Conservation (phyloP, 2,888 invertebrate genomes). For the Athalia cordata region DNA sequence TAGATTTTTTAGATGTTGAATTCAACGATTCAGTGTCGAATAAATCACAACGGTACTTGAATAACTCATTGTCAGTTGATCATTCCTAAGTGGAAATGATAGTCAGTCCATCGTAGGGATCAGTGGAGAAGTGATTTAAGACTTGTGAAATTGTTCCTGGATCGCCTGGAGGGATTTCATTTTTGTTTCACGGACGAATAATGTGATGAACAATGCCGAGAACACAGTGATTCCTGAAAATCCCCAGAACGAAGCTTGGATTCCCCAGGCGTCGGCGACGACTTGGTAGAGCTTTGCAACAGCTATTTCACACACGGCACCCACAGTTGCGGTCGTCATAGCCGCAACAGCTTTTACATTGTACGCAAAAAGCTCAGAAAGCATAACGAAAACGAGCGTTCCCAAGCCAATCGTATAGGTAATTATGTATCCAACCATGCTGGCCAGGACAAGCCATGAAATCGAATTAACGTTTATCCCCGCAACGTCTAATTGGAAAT, state of each 20-base stretch:
- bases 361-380: conserved; percentile 54
- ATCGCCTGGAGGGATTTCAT: conserved; percentile 34
- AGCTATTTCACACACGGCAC: conserved; percentile 43
- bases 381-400: conserved; percentile 47
- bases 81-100: too few relatives aligned
- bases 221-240: conserved; percentile 44
- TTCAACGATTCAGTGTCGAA: too few relatives aligned
- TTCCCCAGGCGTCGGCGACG: conserved; percentile 31
- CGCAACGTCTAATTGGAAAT: not conserved
- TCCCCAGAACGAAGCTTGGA: conserved; percentile 48
- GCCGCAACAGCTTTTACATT: conserved; percentile 51
- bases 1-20: too few relatives aligned
- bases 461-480: not conserved
- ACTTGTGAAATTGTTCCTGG: too few relatives aligned
- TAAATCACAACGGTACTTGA: too few relatives aligned
- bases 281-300: conserved; percentile 48
- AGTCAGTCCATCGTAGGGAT: too few relatives aligned
- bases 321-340: conserved; percentile 43
- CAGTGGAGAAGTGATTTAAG: too few relatives aligned
- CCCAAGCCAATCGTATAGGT: conserved; percentile 47
- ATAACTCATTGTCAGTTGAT: too few relatives aligned
- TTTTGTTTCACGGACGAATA: conserved; percentile 55
- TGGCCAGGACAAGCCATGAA: conserved; percentile 39
- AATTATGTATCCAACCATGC: conserved; percentile 13
- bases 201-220: conserved; percentile 13